Evolutionary conservation across 2,888 invertebrate genomes (phyloP), one percentile per base, ranked within the genome.

Genomic region (Drosophila neotestacea): DNA sequence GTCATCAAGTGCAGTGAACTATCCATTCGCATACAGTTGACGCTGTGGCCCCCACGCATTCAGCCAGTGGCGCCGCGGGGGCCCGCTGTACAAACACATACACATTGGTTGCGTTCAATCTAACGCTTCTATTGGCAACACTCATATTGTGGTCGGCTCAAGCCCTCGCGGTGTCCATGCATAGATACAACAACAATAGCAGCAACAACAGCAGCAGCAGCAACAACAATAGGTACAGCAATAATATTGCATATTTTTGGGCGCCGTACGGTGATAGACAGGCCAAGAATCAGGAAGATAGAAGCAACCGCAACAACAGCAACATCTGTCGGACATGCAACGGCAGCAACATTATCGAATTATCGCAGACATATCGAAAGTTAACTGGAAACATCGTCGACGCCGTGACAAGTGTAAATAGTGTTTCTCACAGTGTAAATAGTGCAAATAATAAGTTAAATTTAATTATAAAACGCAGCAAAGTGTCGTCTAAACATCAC

Each of bases 51-150:
- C 92, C 92, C 92, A 91, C 90, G 92, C 85, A 89, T 89, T 88
- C 91, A 90, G 90, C 88, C 87, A 89, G 89, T 87, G 92, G 92
- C 92, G 91, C 92, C 92, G 92, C 92, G 92, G 92, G 92, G 92
- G 92, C 92, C 91, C 90, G 88, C 89, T 90, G 83, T 84, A 73
- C 84, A 70, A 78, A 78, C 82, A 69, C 39, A 46, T 5, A 38
- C 58, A 47, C 83, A 80, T 78, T 89, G 72, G 66, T 81, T 70
- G 85, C 90, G 75, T 85, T 87, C 74, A 66, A 86, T 69, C 62
- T 89, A 81, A 85, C 91, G 85, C 85, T 92, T 73, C 81, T 90
- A 73, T 80, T 90, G 85, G 81, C 91, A 87, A 89, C 88, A 79
- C 73, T 76, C 58, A 61, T 86, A 68, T 87, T 86, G 80, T 89